Evolutionary conservation across 2,888 invertebrate genomes (phyloP), one percentile per base, ranked within the genome.

Genomic region (Kryphioiulus occultus): DNA sequence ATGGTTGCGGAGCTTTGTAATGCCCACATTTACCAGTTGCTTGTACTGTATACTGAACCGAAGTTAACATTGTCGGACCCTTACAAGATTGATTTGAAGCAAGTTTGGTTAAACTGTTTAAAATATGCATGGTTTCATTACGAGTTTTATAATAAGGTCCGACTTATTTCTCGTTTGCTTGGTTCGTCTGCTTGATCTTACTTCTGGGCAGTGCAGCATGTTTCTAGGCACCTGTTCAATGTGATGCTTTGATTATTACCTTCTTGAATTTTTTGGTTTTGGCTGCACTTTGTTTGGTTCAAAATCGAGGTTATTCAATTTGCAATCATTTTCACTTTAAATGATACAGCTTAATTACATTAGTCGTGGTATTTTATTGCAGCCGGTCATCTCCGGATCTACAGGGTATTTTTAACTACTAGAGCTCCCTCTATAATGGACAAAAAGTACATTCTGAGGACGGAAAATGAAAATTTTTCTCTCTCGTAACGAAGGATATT

Each of bases 321-420:
- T 47, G 17, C 17, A n/a, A n/a, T n/a, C n/a, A 59, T 59, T 59
- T 59, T 5, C 15, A 59, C 19, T 15, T 59, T 19, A 1, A n/a
- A 17, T 59, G 5, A n/a, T n/a, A n/a, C 59, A 59, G 59, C n/a
- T 59, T 59, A 59, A 59, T 59, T 59, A 59, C 19, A 59, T n/a
- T n/a, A 59, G 59, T 59, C 59, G 59, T 59, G 59, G 59, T 32
- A 83, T 83, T 83, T 83, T 30, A 32, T 83, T 83, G 32, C 83
- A 83, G 83, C 83, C 35, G 83, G 83, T 83, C 83, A 83, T 35
- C 42, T 87, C 87, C 87, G 87, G 87, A 87, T 87, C 87, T 87
- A 87, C 87, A 87, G 87, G 87, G 87, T 87, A 87, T 78, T 32
- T 82, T 35, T 83, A 59, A 59, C 59, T 59, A 59, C 59, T 59